A percentile compares a stretch with the other conserved stretches of the same genome.
Conservation (phyloP, 1,140 invertebrate species). For the Ladona fulva region DNA sequence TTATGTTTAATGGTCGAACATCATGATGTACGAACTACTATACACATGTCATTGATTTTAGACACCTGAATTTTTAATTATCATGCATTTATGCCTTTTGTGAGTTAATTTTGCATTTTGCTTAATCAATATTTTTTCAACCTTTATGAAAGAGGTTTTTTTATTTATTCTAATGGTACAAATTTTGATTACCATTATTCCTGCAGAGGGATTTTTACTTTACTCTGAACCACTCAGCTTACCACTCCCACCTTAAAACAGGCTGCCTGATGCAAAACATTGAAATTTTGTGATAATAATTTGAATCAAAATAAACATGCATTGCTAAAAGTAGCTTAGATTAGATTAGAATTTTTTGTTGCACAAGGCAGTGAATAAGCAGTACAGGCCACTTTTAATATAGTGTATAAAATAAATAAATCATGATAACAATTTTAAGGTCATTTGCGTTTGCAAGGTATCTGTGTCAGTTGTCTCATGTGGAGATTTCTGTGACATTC, state of each 20-base stretch:
- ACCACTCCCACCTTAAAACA: background rate
- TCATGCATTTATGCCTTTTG: too few species aligned
- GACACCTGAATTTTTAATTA: too few species aligned
- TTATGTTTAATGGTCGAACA: too few species aligned
- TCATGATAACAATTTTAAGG: background rate
- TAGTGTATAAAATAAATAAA: background rate
- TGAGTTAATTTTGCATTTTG: too few species aligned
- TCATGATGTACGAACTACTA: too few species aligned
- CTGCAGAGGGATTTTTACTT: background rate
- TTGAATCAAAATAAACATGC: background rate
- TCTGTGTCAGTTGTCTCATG: background rate
- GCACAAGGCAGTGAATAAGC: conserved; percentile 2
- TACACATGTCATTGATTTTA: too few species aligned
- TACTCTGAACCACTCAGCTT: background rate
- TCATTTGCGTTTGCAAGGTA: background rate
- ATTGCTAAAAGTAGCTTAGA: background rate
- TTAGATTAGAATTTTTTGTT: background rate
- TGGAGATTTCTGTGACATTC: conserved; percentile 4
- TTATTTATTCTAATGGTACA: too few species aligned
- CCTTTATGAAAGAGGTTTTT: too few species aligned
- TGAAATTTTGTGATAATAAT: background rate
- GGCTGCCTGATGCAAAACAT: background rate
- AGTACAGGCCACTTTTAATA: background rate
- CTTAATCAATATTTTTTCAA: too few species aligned
- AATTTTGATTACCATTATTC: too few species aligned